Evolutionary conservation across 2,113 vertebrate genomes (phyloP).

Genomic region (Malurus melanocephalus): DNA sequence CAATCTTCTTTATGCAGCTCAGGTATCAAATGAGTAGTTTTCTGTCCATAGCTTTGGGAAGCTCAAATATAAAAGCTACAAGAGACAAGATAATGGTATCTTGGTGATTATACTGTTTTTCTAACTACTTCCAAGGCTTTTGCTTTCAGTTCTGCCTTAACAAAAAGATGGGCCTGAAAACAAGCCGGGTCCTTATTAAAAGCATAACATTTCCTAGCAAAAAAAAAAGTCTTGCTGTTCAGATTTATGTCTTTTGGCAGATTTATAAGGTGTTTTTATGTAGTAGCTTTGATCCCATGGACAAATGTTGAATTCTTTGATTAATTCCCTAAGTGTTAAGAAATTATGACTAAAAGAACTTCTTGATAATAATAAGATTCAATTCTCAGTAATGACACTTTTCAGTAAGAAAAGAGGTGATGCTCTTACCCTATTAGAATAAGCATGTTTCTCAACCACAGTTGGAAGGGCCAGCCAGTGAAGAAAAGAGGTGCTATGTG

Average conservation of each 20-base stretch:
- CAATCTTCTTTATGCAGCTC: slow-evolving; percentile 72
- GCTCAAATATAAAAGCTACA: slow-evolving; percentile 71
- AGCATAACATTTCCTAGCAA: slow-evolving; percentile 33
- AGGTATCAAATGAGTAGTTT: slow-evolving; percentile 77
- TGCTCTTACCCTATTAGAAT: neutral
- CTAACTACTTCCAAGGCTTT: slow-evolving; percentile 73
- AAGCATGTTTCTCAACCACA: neutral
- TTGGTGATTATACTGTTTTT: slow-evolving; percentile 74
- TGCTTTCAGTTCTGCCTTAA: slow-evolving; percentile 73
- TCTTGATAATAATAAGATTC: neutral
- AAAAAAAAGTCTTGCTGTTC: slow-evolving; percentile 49
- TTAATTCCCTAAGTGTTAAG: slow-evolving; percentile 58
- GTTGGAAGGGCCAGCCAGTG: neutral
- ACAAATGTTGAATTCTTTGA: slow-evolving; percentile 44
- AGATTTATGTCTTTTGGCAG: slow-evolving; percentile 55
- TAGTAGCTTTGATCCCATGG: slow-evolving; percentile 55
- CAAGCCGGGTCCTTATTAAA: slow-evolving; percentile 70
- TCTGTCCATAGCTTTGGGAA: slow-evolving; percentile 65
- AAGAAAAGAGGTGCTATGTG: neutral
- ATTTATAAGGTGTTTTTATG: slow-evolving; percentile 36
- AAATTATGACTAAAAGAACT: slow-evolving; percentile 56
- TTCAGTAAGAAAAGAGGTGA: neutral
- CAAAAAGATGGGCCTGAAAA: slow-evolving; percentile 73
- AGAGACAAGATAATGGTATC: slow-evolving; percentile 72
- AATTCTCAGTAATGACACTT: neutral